Percentiles rank a stretch among this genome's conserved stretches.
These are phyloP conservation scores for Cyphomyrmex costatus DNA, from an alignment of 1,140 invertebrate species.

Conservation along the genomic window DNA sequence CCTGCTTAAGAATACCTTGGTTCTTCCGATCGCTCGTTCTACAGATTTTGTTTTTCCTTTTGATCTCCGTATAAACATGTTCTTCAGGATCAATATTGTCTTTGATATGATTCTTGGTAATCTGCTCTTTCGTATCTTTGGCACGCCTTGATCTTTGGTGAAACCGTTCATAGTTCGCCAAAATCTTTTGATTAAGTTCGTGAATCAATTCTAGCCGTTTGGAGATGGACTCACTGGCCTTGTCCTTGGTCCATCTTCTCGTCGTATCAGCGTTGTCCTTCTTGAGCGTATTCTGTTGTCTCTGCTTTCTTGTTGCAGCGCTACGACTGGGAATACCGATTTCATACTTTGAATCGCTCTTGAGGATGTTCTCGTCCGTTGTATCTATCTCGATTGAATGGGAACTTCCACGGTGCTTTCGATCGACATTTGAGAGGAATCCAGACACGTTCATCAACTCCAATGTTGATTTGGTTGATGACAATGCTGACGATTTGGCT, in stretches of 20 bases:
- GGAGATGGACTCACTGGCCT: conserved; percentile 83
- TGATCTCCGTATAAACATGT: conserved; percentile 70
- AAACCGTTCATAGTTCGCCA: conserved; percentile 83
- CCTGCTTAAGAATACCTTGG: conserved; percentile 49
- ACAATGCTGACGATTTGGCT: conserved; percentile 18
- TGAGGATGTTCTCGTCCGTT: conserved; percentile 70
- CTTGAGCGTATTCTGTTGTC: conserved; percentile 43
- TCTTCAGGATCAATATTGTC: conserved; percentile 50
- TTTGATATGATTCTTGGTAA: neutral
- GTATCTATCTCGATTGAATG: conserved; percentile 57
- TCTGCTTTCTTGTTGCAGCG: conserved; percentile 56
- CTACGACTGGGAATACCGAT: conserved; percentile 70
- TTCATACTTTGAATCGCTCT: conserved; percentile 79
- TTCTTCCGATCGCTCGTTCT: conserved; percentile 29
- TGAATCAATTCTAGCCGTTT: conserved; percentile 83
- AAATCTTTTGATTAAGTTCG: conserved; percentile 84
- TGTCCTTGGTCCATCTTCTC: conserved; percentile 67
- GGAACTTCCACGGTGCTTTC: conserved; percentile 60
- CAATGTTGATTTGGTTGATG: conserved; percentile 61
- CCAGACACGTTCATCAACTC: conserved; percentile 81
- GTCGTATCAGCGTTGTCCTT: neutral
- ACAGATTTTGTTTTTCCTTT: conserved; percentile 60
- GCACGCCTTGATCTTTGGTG: conserved; percentile 79
- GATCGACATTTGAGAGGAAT: conserved; percentile 56
- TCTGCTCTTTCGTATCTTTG: conserved; percentile 63